Evolutionary conservation across 1,140 invertebrate species (phyloP), one percentile per base, ranked within the genome.

Genomic region (Meloidogyne chitwoodi): DNA sequence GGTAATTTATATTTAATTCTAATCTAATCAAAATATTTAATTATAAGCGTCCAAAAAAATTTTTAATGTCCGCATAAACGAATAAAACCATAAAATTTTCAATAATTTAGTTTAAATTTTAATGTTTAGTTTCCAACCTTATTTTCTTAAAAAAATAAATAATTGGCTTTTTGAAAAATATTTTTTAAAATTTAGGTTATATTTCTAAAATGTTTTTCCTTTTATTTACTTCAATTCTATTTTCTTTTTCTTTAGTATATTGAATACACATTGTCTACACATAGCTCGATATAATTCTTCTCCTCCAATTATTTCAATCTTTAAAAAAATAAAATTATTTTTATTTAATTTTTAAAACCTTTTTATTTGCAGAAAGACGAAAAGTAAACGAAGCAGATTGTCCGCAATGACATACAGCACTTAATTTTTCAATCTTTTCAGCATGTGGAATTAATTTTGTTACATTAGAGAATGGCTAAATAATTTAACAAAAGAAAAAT

Each of bases 251-350:
- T 29, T 34, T 61, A 10, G 26, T 70, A 38, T 73, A 70, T 38
- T 78, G 48, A 69, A 64, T 78, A 89, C 90, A 80, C 91, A 91
- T 4, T 85, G 84, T 26, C 91, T 80, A 82, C 91, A 91, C 4
- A 91, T 90, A 11, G 91, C 90, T 80, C 91, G 88, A 81, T 91
- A 91, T 76, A 90, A 91, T 61, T 91, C 91, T 34, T 89, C 85
- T 19, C 91, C 91, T 31, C 91, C 91, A 79, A 91, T 91, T 24
- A 91, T 88, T 83, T 91, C 91, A 65, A 91, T 85, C 90, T 91
- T 81, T 38, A 87, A 84, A 29, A 69, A 38, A 61, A 79, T 71
- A 29, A 38, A 19, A 22, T 68, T 69, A 68, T 64, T 34, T 64
- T 38, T 70, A 79, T n/a, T 27, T 67, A 26, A 48, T n/a, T 38